These are phyloP conservation scores for Sarcophaga rosellei DNA, from an alignment of 2,888 invertebrate species.

Conservation along the genomic window DNA sequence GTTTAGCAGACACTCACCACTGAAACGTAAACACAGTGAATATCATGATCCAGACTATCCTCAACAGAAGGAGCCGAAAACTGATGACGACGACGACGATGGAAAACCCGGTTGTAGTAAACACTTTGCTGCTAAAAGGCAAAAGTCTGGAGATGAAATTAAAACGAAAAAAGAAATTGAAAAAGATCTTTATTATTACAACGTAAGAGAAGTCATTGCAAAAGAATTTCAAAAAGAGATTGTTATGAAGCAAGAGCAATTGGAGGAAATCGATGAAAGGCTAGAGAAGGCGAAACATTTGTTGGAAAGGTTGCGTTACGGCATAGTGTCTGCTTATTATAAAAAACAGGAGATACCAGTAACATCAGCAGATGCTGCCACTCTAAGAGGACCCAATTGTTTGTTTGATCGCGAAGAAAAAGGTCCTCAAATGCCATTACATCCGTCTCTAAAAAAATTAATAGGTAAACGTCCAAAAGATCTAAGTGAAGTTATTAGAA, in stretches of 20 bases:
- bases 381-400: conserved; percentile 73
- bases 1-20: conserved; percentile 70
- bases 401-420: conserved; percentile 73
- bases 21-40: conserved; percentile 80
- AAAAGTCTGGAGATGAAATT: conserved; percentile 1
- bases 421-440: conserved; percentile 83
- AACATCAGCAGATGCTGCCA: conserved; percentile 77
- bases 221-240: conserved; percentile 89
- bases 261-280: conserved; percentile 86
- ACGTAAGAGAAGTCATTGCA: conserved; percentile 85
- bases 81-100: conserved; percentile 30
- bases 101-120: conserved; percentile 32
- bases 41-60: conserved; percentile 85
- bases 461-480: conserved; percentile 84
- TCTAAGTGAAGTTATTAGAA: conserved; percentile 82
- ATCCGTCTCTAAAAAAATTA: conserved; percentile 89
- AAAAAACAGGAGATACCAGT: conserved; percentile 83
- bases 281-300: conserved; percentile 83
- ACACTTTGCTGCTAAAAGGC: conserved; percentile 20
- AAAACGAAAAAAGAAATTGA: background rate
- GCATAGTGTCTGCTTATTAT: conserved; percentile 84
- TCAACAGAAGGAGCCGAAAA: conserved; percentile 14
- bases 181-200: conserved; percentile 72
- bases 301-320: conserved; percentile 84
- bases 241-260: conserved; percentile 86